Evolutionary conservation across 2,113 vertebrate species (phyloP).

Genomic region (Pygoscelis adeliae): DNA sequence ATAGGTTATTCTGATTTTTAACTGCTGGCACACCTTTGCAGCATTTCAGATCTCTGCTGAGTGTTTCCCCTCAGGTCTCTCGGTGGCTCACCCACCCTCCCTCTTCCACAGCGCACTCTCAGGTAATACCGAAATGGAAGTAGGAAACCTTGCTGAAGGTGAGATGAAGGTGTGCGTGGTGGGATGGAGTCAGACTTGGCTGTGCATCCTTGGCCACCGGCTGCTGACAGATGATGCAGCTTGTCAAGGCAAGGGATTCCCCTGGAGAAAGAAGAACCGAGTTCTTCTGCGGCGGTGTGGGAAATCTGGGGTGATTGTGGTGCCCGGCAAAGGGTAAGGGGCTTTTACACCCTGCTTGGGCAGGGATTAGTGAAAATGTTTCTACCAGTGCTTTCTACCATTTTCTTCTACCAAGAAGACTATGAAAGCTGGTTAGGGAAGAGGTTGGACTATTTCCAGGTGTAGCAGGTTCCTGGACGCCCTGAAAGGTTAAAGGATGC

Average conservation of each 20-base stretch:
- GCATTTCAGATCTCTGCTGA: not conserved
- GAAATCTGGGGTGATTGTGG: not conserved
- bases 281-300: no score
- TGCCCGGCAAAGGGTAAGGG: not conserved
- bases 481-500: not conserved
- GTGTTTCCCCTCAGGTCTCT: not conserved
- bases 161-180: not conserved
- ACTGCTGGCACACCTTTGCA: not conserved
- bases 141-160: not conserved
- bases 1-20: fast-evolving
- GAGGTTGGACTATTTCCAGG: not conserved
- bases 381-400: not conserved
- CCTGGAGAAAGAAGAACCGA: not conserved
- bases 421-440: not conserved
- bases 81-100: not conserved
- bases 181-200: not conserved
- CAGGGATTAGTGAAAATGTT: not conserved
- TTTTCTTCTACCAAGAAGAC: not conserved
- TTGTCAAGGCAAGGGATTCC: not conserved
- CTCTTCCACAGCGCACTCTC: not conserved
- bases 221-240: not conserved
- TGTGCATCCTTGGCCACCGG: not conserved
- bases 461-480: not conserved
- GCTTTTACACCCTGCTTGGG: not conserved
- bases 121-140: not conserved